Conservation (phyloP, 2,113 vertebrate genomes). For the Petaurus breviceps region DNA sequence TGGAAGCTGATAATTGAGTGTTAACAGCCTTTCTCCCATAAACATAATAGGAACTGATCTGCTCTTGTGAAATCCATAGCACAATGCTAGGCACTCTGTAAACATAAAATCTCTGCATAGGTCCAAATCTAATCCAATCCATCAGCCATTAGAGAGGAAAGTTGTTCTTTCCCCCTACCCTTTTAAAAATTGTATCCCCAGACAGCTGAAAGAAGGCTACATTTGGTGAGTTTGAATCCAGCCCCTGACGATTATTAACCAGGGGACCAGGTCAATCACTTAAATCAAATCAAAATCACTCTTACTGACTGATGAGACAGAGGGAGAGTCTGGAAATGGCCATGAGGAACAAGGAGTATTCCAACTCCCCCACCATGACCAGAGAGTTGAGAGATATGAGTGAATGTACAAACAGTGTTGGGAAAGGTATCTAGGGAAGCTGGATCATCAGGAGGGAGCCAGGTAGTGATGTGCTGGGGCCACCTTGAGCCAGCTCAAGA, state of each 20-base stretch:
- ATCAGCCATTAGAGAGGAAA: not conserved
- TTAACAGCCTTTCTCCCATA: conserved; percentile 40
- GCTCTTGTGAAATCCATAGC: conserved; percentile 24
- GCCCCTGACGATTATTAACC: not conserved
- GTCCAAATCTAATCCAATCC: not conserved
- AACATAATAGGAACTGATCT: conserved; percentile 41
- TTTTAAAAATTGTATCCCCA: not conserved
- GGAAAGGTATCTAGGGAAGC: not conserved
- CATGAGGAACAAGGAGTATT: not conserved
- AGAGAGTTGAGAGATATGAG: not conserved
- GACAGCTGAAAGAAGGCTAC: not conserved
- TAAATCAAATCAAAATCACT: not conserved
- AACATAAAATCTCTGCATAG: not conserved
- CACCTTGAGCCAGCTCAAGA: not conserved
- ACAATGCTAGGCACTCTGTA: conserved; percentile 10
- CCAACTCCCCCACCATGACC: not conserved
- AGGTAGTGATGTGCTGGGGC: not conserved
- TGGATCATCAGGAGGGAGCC: not conserved
- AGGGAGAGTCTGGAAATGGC: not conserved
- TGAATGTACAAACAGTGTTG: not conserved
- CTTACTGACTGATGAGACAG: not conserved
- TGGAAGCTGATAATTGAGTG: conserved; percentile 34
- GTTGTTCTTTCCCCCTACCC: not conserved
- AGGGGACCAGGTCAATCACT: not conserved
- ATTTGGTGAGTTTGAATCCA: not conserved